Base-by-base conservation (phyloP, 2,888 invertebrate species). In the Clepsis dumicolana region DNA sequence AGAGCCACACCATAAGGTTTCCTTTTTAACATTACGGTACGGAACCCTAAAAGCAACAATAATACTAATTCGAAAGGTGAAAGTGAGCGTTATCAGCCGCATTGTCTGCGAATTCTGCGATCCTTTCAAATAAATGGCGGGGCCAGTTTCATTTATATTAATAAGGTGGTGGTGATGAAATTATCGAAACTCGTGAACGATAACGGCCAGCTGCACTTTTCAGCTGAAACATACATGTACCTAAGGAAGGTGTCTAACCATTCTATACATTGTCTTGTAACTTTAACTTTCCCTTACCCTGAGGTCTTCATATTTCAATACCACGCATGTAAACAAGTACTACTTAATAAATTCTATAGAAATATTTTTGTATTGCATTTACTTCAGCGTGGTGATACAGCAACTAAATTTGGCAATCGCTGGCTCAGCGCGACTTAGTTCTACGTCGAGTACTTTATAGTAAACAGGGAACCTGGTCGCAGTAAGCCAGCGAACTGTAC, bases 81-180 rank as follows among this genome's bases (percentile, higher is more conserved):
- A 84, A 84, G 80, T 81, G 52, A 50, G 66, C 32, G 76, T 81
- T 80, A 81, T 79, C 72, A 67, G 57, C 71, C 41, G 62, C 72
- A 79, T 78, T 81, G 80, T 79, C 74, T 76, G 75, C 75, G 74
- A 77, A 80, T 73, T 79, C 74, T 76, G 75, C 75, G 74, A 77
- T 80, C 73, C 78, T 77, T 75, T 74, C 72, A 70, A 73, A 74
- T 75, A 71, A 70, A 59, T 50, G 50, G 64, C 61, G 67, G 60
- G 71, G 77, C 78, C 74, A 73, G 79, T 81, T 80, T 71, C 64
- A 61, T 69, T 66, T 73, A 74, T 73, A 73, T 64, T 70, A 73
- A 77, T 75, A 56, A 64, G 35, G 38, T 4, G 27, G 27, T 63
- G 41, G 59, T 65, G 56, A 48, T 70, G 62, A 70, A 70, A 70